Evolutionary conservation across 2,888 invertebrate genomes (phyloP).

Genomic region (Eristalinus aeneus): DNA sequence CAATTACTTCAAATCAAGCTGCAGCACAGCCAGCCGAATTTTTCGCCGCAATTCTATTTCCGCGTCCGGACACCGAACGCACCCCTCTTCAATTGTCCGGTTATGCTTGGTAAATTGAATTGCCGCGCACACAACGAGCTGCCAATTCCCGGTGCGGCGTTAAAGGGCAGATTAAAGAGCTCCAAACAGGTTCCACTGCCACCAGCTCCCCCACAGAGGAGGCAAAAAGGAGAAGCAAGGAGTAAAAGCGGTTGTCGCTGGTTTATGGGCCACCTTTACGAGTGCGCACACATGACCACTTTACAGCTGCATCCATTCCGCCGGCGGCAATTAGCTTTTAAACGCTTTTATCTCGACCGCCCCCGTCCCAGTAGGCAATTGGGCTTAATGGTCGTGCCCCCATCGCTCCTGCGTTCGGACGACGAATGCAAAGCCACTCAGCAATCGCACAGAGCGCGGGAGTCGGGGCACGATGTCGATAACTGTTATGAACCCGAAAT

Average conservation of each 20-base stretch:
- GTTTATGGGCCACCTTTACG: constrained; percentile 60
- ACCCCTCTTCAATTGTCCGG: constrained; percentile 49
- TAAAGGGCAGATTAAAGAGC: constrained; percentile 75
- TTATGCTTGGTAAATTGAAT: constrained; percentile 67
- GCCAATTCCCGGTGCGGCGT: constrained; percentile 71
- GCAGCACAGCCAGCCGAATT: constrained; percentile 21
- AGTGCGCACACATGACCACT: constrained; percentile 42
- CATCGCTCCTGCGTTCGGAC: neutral
- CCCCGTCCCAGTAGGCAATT: constrained; percentile 64
- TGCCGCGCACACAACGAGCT: constrained; percentile 63
- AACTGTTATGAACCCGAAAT: constrained; percentile 60
- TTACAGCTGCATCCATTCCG: constrained; percentile 61
- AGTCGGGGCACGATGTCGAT: constrained; percentile 8
- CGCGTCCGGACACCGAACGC: neutral
- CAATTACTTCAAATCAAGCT: constrained; percentile 35
- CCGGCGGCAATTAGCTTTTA: constrained; percentile 69
- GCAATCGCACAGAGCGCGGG: constrained; percentile 35
- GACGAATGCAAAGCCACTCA: constrained; percentile 4
- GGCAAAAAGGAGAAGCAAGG: constrained; percentile 1
- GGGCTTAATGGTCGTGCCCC: constrained; percentile 48
- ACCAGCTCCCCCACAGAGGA: constrained; percentile 3
- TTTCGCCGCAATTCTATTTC: constrained; percentile 48
- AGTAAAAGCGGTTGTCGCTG: constrained; percentile 3
- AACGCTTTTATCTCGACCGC: constrained; percentile 61
- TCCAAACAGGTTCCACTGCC: constrained; percentile 38